phyloP scores from a whole-genome alignment of 2,797 vertebrate genomes.

The Enteromius anoplus region DNA sequence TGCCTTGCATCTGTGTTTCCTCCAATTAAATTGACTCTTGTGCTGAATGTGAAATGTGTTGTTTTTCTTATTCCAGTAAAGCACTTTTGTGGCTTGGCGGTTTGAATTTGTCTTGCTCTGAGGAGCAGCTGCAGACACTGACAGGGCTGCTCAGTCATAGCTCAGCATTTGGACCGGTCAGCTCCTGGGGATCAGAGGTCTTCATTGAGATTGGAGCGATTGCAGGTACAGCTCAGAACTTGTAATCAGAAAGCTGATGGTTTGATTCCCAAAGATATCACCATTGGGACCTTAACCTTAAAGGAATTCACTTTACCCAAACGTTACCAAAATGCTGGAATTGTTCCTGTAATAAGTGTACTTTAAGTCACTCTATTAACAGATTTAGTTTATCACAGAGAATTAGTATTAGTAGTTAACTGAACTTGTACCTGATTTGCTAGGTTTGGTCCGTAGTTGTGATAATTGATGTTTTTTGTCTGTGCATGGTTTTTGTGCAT shows the following conservation, averaged over 20 bases:
- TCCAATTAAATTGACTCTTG: neutral
- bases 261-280: neutral
- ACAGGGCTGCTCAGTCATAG: slow-evolving; percentile 69
- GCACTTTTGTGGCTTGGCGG: slow-evolving; percentile 77
- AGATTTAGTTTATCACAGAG: neutral
- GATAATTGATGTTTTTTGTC: neutral
- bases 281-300: neutral
- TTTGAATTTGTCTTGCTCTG: slow-evolving; percentile 75
- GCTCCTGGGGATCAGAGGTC: slow-evolving; percentile 75
- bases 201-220: slow-evolving; percentile 81
- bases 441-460: neutral
- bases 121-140: slow-evolving; percentile 74
- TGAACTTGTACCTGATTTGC: neutral
- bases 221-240: slow-evolving; percentile 69
- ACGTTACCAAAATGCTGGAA: neutral
- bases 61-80: slow-evolving; percentile 71
- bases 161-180: slow-evolving; percentile 74
- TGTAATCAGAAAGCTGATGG: neutral
- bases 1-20: neutral
- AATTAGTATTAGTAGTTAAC: neutral
- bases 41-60: slow-evolving; percentile 7
- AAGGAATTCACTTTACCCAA: neutral
- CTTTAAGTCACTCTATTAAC: neutral
- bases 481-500: neutral
- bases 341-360: neutral